These are phyloP conservation scores for Lobophora halterata DNA, from an alignment of 2,888 invertebrate genomes.

Conservation along the genomic window DNA sequence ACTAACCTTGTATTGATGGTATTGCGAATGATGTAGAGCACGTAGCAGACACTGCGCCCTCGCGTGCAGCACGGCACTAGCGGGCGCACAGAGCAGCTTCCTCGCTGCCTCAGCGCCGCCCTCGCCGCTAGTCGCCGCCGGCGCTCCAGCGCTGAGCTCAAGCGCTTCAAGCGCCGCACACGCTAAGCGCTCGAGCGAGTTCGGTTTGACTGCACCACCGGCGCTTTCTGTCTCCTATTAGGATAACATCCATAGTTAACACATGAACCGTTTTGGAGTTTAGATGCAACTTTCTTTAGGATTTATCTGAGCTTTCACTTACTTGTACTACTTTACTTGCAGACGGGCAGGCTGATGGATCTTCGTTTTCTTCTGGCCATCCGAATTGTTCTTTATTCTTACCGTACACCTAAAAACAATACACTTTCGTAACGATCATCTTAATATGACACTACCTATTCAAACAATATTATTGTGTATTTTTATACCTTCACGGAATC, in stretches of 20 bases:
- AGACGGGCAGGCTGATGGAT: slow-evolving; percentile 76
- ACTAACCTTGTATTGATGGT: slow-evolving; percentile 90
- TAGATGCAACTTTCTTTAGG: no score
- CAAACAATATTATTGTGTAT: background rate
- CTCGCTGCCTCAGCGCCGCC: slow-evolving; percentile 60
- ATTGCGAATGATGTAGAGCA: slow-evolving; percentile 87
- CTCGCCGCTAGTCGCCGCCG: slow-evolving; percentile 48
- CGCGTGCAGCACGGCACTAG: slow-evolving; percentile 63
- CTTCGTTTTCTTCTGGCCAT: slow-evolving; percentile 98
- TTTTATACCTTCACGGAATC: slow-evolving; percentile 91
- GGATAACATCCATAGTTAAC: no score
- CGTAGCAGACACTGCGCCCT: slow-evolving; percentile 90
- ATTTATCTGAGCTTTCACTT: no score
- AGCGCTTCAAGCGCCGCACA: slow-evolving; percentile 70
- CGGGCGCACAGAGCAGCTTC: slow-evolving; percentile 69
- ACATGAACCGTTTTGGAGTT: no score
- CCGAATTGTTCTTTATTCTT: slow-evolving; percentile 97
- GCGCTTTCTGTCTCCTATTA: slow-evolving; percentile 56
- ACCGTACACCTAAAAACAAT: slow-evolving; percentile 84
- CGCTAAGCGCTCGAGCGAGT: slow-evolving; percentile 67
- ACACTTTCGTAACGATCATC: background rate
- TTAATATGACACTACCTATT: no score
- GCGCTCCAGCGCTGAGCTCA: slow-evolving; percentile 54
- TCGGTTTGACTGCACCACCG: slow-evolving; percentile 61
- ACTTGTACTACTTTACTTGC: slow-evolving; percentile 70